Conservation (phyloP, 2,888 invertebrate genomes). For the Achlya flavicornis region DNA sequence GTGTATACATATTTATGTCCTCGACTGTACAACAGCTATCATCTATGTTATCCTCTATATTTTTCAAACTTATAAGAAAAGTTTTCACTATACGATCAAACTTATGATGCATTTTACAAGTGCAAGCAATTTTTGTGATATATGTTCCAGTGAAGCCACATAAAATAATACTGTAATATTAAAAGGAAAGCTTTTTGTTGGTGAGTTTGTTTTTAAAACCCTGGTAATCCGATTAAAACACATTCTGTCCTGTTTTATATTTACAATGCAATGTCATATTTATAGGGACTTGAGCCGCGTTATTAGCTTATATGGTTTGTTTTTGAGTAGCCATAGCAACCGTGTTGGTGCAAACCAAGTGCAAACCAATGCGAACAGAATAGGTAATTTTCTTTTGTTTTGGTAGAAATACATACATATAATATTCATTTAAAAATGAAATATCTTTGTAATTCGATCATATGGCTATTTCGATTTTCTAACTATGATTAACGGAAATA, state of each 20-base stretch:
- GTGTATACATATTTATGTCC: too few relatives aligned
- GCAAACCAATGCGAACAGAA: too few relatives aligned
- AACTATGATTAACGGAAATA: too few relatives aligned
- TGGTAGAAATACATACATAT: too few relatives aligned
- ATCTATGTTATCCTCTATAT: not conserved
- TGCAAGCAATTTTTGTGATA: slow-evolving; percentile 1
- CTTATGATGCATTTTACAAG: slow-evolving; percentile 6
- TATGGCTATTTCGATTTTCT: too few relatives aligned
- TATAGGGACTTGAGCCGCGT: too few relatives aligned
- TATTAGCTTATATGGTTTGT: too few relatives aligned
- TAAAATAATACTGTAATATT: slow-evolving; percentile 20
- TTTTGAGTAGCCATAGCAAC: too few relatives aligned
- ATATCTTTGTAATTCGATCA: too few relatives aligned
- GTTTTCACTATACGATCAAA: slow-evolving; percentile 3
- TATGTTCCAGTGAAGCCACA: slow-evolving; percentile 15
- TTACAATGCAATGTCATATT: not conserved
- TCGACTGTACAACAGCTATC: not conserved
- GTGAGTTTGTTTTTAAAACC: not conserved
- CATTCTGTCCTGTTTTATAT: not conserved
- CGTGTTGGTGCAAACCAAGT: too few relatives aligned
- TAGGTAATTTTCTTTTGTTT: too few relatives aligned
- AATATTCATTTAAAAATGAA: too few relatives aligned
- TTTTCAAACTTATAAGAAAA: not conserved
- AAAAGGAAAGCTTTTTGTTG: not conserved
- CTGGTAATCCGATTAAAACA: not conserved